Base-by-base conservation (phyloP, 1,140 invertebrate genomes). In the Drosophila willistoni region DNA sequence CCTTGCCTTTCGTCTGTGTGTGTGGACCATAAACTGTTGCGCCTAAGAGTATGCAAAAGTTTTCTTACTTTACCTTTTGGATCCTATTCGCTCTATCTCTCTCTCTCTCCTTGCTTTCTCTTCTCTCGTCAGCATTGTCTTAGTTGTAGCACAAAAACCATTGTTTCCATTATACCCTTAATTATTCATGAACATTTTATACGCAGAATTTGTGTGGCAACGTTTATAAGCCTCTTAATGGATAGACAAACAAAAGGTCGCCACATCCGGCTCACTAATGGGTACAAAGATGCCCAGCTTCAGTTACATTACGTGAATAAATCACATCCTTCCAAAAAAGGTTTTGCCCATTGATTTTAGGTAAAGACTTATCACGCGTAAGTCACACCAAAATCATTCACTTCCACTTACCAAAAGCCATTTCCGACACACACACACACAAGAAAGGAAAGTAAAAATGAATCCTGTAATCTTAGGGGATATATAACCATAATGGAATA, bases 161-260 rank as follows among this genome's bases (percentile, higher is more conserved):
- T 59, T 59, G 33, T 59, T 59, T 59, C 67, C 64, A 71, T 79
- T 73, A 83, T 76, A 74, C 44, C 64, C 70, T 64, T 80, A 86
- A 86, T 86, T 79, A 87, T 87, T 87, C 83, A 87, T 80, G 83
- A 70, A 71, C 70, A 73, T 56, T 77, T 81, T 41, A 17, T 54
- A 12, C 51, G 33, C 25, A 61, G 57, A 25, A 13, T 33, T 64
- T n/a, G 54, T 73, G 56, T 29, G 74, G 64, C 57, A 66, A 61
- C 51, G 55, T 63, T 73, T 67, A 70, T 89, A 90, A 84, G 80
- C 84, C 69, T 64, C 85, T 76, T 89, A 89, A 89, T 89, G 84
- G 84, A 71, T 73, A 66, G 85, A 71, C 69, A 76, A 77, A 89
- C 77, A 84, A 87, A 87, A 80, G 84, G 76, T 80, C 77, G 79